Percentiles rank a stretch among this genome's conserved stretches.
Evolutionary conservation across 1,140 invertebrate genomes (phyloP).

Genomic region (Trachymyrmex septentrionalis): DNA sequence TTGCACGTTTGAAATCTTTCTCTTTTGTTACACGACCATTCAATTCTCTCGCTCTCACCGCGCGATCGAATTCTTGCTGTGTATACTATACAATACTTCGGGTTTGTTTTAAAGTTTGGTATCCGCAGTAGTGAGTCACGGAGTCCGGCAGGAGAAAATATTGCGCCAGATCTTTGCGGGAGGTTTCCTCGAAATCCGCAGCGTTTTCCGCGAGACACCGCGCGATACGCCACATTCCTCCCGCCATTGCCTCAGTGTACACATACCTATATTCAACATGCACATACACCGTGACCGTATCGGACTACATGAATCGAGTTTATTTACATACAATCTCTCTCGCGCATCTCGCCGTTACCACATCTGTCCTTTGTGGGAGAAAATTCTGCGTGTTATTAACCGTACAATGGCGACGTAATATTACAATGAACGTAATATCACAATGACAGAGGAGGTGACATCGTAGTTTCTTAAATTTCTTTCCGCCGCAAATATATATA

Average conservation of each 20-base stretch:
- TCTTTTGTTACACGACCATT: not conserved
- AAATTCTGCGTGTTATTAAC: slow-evolving; percentile 35
- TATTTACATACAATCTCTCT: slow-evolving; percentile 58
- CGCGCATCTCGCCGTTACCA: slow-evolving; percentile 45
- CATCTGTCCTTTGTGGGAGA: slow-evolving; percentile 55
- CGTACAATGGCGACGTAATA: slow-evolving; percentile 27
- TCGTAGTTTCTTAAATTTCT: not conserved
- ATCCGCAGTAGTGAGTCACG: slow-evolving; percentile 36
- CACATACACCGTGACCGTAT: not conserved
- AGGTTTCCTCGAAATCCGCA: slow-evolving; percentile 35
- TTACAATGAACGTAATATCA: not conserved
- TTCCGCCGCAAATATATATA: not conserved
- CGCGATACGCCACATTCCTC: slow-evolving; percentile 17
- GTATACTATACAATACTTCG: too few species aligned
- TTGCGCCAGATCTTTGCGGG: slow-evolving; percentile 10
- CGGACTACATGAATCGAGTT: slow-evolving; percentile 8
- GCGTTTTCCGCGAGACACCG: slow-evolving; percentile 5
- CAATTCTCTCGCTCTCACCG: not conserved
- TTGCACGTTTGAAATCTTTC: not conserved
- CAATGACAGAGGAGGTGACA: not conserved
- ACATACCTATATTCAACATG: too few species aligned
- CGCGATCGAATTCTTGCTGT: not conserved
- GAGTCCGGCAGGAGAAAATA: slow-evolving; percentile 17
- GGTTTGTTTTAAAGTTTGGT: not conserved
- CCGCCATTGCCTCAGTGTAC: not conserved